A percentile compares a stretch with the other conserved stretches of the same genome.
Conservation (phyloP, 2,888 invertebrate genomes). For the Aporophyla lueneburgensis region DNA sequence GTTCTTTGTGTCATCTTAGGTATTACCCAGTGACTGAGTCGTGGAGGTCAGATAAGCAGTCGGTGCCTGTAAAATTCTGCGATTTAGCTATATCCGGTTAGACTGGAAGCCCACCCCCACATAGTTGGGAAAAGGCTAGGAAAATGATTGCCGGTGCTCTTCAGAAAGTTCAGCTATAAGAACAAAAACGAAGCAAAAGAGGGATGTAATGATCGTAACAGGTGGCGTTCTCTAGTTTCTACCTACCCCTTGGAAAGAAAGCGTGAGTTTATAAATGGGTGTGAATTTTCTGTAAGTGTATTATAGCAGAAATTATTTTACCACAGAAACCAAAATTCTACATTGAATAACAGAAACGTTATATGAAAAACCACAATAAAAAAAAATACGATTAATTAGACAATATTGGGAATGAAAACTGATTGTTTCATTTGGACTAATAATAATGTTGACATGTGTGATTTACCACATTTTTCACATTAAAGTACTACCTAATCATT, state of each 20-base stretch:
- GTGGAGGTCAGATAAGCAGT: too few relatives aligned
- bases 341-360: background rate
- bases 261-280: background rate
- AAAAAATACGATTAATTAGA: background rate
- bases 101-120: too few relatives aligned
- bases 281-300: background rate
- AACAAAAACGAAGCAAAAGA: background rate
- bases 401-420: background rate
- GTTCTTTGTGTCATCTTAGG: too few relatives aligned
- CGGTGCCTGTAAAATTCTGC: too few relatives aligned
- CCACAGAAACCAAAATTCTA: background rate
- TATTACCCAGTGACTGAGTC: too few relatives aligned
- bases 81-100: too few relatives aligned
- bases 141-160: background rate
- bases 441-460: background rate
- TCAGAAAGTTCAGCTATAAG: background rate
- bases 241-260: background rate
- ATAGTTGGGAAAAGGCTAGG: too few relatives aligned
- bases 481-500: background rate
- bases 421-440: background rate
- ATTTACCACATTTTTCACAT: background rate
- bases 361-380: background rate
- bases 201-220: background rate
- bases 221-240: background rate
- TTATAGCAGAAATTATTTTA: background rate